Evolutionary conservation across 2,113 vertebrate genomes (phyloP), one percentile per base, ranked within the genome.

Genomic region (Aldabrachelys gigantea): DNA sequence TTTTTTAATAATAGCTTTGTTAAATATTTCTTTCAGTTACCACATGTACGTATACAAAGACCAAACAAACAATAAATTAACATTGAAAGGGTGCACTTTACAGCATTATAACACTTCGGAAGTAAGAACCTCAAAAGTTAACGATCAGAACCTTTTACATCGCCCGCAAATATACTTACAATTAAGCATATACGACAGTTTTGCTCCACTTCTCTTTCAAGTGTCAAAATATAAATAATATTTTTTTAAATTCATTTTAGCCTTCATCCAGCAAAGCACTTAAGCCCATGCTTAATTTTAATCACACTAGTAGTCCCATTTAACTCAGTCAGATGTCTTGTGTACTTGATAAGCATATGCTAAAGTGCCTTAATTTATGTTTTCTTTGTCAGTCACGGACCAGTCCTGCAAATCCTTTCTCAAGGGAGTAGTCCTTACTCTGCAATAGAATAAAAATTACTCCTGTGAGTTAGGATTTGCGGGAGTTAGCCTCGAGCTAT

Each of bases 141-240:
- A 76, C 22, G 47, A 19, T 72, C n/a, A 78, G 29, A 91, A 10
- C 3, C 25, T 92, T 65, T 89, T 80, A 79, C 57, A 87, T 81
- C 85, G 81, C 38, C 81, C 72, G 81, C 11, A 82, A 57, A 5
- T 86, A 13, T 89, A 65, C 57, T 89, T 83, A 31, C 35, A 53
- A 3, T 94, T 89, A 87, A 86, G 47, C 89, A 80, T 95, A 75
- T 89, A 22, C 87, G 81, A 86, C 80, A 89, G 72, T 41, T 38
- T 88, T 92, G 89, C 65, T 21, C 50, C 59, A 31, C 80, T 89
- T 96, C 13, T 84, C 52, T 95, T 94, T 85, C 65, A 93, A 49
- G 81, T 92, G 47, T 47, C 75, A 90, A 89, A 92, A 92, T 76
- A 87, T 80, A 59, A 95, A 95, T 87, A 88, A 85, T 10, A 79